Evolutionary conservation across 2,888 invertebrate species (phyloP).

Genomic region (Kuschelorhynchus macadamiae): DNA sequence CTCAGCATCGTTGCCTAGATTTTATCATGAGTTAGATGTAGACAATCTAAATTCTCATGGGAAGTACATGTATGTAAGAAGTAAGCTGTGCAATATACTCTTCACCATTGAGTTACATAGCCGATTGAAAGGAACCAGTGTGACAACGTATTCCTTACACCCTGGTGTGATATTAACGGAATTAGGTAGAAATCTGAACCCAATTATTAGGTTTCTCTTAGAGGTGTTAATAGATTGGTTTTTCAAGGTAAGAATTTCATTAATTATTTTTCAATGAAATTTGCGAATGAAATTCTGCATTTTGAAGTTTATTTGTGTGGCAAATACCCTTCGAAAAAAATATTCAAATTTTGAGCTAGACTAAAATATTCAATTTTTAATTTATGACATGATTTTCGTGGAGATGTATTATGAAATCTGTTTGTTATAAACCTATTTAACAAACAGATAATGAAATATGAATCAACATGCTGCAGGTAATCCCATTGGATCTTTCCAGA

Average conservation of each 20-base stretch:
- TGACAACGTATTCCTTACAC: conserved; percentile 57
- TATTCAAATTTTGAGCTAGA: too few relatives aligned
- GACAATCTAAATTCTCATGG: background rate
- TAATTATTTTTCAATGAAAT: background rate
- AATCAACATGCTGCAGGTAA: too few relatives aligned
- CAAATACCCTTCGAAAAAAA: too few relatives aligned
- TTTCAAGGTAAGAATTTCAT: conserved; percentile 15
- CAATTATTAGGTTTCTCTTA: background rate
- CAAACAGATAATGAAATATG: too few relatives aligned
- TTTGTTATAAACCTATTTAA: too few relatives aligned
- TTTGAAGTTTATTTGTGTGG: too few relatives aligned
- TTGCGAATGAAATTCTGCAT: background rate
- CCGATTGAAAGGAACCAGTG: conserved; percentile 51
- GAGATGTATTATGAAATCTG: too few relatives aligned
- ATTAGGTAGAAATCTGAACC: background rate
- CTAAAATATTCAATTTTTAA: too few relatives aligned
- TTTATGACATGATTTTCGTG: too few relatives aligned
- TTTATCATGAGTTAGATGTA: background rate
- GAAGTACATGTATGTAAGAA: conserved; percentile 4
- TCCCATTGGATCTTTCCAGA: too few relatives aligned
- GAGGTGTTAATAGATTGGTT: background rate
- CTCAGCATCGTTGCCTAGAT: too few relatives aligned
- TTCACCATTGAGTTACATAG: conserved; percentile 56
- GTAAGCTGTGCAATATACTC: too few relatives aligned
- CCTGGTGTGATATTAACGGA: conserved; percentile 56